A percentile compares a stretch with the other conserved stretches of the same genome.
phyloP scores from a whole-genome alignment of 2,113 vertebrate species.

The Aegithalos caudatus region DNA sequence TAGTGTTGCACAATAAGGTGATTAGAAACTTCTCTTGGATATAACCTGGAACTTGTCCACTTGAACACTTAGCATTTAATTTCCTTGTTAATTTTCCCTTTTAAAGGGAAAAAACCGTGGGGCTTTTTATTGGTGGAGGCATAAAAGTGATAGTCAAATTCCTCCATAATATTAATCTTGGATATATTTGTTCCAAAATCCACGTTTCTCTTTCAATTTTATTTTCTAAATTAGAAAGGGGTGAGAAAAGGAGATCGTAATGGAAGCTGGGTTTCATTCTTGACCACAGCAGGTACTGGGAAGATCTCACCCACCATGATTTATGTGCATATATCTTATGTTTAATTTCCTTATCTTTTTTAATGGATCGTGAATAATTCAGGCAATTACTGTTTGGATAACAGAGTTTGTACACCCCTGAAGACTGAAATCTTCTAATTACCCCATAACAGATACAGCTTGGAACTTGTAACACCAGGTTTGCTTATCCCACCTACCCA shows the following conservation, averaged over 20 bases:
- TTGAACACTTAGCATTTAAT: neutral
- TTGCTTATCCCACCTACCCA: neutral
- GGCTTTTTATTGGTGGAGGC: neutral
- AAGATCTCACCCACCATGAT: neutral
- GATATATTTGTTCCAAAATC: neutral
- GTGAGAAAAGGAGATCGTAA: neutral
- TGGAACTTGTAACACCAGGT: neutral
- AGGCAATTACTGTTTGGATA: neutral
- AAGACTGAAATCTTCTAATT: conserved; percentile 16
- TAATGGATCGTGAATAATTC: conserved; percentile 5
- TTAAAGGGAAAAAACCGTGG: neutral
- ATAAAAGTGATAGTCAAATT: neutral
- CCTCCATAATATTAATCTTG: neutral
- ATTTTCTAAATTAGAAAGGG: neutral
- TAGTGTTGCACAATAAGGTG: neutral
- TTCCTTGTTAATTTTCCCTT: neutral
- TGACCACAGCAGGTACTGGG: neutral
- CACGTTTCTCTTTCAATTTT: neutral
- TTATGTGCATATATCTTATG: neutral
- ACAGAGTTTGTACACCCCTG: neutral
- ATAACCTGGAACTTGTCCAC: neutral
- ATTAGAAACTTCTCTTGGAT: neutral
- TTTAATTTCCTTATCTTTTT: conserved; percentile 25
- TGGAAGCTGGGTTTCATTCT: neutral
- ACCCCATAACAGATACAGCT: neutral